A percentile compares a stretch with the other conserved stretches of the same genome.
These are phyloP conservation scores for Psylliodes chrysocephalus DNA, from an alignment of 2,888 invertebrate species.

Conservation along the genomic window DNA sequence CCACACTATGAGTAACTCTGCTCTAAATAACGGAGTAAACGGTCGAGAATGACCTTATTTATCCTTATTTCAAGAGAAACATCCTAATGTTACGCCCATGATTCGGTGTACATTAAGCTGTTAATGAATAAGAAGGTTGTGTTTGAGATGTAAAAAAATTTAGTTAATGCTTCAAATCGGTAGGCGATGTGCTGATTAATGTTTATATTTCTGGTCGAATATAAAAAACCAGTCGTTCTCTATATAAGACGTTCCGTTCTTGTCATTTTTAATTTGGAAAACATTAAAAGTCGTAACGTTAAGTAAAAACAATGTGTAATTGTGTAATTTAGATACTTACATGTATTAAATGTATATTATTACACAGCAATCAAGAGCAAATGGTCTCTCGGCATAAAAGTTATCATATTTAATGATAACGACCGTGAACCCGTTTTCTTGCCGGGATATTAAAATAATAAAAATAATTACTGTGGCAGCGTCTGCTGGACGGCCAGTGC, in stretches of 20 bases:
- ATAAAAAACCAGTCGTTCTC: conserved; percentile 33
- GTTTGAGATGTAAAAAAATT: conserved; percentile 30
- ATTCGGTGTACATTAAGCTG: background rate
- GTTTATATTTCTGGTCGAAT: conserved; percentile 35
- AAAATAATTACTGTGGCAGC: conserved; percentile 61
- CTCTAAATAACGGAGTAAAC: too few relatives aligned
- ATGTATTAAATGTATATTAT: conserved; percentile 61
- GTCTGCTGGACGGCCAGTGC: conserved; percentile 53
- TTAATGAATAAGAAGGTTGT: conserved; percentile 25
- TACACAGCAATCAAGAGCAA: conserved; percentile 63
- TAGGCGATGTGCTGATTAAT: conserved; percentile 35
- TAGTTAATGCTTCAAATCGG: conserved; percentile 33
- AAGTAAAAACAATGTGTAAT: conserved; percentile 53
- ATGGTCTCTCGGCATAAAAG: conserved; percentile 63
- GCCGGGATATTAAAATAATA: conserved; percentile 64
- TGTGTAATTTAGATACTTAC: conserved; percentile 58
- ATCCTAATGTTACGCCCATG: conserved; percentile 6
- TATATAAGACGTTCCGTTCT: background rate
- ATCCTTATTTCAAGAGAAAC: too few relatives aligned
- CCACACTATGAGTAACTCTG: too few relatives aligned
- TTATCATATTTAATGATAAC: conserved; percentile 66
- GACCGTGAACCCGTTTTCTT: conserved; percentile 65
- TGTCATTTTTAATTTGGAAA: conserved; percentile 32
- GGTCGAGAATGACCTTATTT: too few relatives aligned
- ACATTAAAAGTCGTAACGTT: conserved; percentile 45